Conservation (phyloP, 2,888 invertebrate genomes). For the Autographa gamma region DNA sequence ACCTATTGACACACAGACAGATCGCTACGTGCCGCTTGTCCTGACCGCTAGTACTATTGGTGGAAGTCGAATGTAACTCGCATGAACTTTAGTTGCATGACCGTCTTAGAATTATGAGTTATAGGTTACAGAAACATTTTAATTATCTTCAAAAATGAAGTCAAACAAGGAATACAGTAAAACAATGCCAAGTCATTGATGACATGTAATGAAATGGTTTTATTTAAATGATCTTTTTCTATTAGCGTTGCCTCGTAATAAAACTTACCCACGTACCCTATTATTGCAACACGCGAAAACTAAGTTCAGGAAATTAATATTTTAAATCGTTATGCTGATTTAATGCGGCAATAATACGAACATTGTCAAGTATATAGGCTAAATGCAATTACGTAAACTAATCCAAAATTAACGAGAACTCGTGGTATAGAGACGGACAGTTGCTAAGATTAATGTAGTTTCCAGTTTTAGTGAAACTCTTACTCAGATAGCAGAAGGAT, state of each 20-base stretch:
- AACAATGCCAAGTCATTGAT: neutral
- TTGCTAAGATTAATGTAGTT: constrained; percentile 81
- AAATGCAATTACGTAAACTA: constrained; percentile 8
- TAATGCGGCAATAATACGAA: neutral
- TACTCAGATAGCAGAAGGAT: constrained; percentile 70
- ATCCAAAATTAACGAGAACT: constrained; percentile 50
- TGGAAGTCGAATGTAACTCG: constrained; percentile 28
- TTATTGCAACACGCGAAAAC: no score
- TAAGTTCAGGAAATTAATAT: no score
- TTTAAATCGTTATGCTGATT: neutral
- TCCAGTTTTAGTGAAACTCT: constrained; percentile 75
- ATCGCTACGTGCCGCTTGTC: constrained; percentile 77
- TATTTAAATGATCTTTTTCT: no score
- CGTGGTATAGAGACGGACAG: constrained; percentile 68
- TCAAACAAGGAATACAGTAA: no score
- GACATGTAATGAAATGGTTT: no score
- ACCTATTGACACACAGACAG: constrained; percentile 84
- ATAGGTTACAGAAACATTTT: no score
- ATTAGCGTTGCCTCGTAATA: no score
- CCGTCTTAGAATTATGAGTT: no score
- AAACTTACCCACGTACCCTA: no score
- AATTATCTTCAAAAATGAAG: no score
- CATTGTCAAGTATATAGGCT: neutral
- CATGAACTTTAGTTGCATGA: no score
- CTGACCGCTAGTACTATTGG: constrained; percentile 59